Evolutionary conservation across 2,888 invertebrate genomes (phyloP).

Genomic region (Aporophyla lueneburgensis): DNA sequence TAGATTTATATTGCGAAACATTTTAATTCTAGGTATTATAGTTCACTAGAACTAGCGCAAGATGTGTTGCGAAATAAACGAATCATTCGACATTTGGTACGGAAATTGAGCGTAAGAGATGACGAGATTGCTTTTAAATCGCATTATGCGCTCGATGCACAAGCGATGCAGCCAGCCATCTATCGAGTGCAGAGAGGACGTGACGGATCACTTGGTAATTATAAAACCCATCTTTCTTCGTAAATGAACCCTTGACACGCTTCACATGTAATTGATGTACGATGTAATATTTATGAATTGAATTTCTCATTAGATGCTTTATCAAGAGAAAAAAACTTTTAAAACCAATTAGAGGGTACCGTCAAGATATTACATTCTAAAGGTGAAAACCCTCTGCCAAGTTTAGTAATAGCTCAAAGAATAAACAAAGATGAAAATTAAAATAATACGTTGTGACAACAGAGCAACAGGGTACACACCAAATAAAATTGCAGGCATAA

Average conservation of each 20-base stretch:
- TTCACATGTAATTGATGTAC: constrained; percentile 56
- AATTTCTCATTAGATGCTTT: constrained; percentile 38
- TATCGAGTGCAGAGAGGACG: constrained; percentile 62
- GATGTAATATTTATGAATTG: constrained; percentile 47
- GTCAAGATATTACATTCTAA: constrained; percentile 4
- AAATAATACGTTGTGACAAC: constrained; percentile 64
- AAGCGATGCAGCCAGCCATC: constrained; percentile 70
- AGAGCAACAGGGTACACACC: constrained; percentile 63
- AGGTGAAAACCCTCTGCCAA: constrained; percentile 11
- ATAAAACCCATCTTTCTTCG: constrained; percentile 68
- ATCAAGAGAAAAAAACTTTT: constrained; percentile 15
- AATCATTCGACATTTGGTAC: constrained; percentile 78
- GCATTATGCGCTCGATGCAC: constrained; percentile 80
- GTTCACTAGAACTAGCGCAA: constrained; percentile 49
- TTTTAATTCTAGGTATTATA: constrained; percentile 40
- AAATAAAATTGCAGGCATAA: constrained; percentile 72
- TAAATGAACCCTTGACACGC: constrained; percentile 58
- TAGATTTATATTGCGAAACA: constrained; percentile 29
- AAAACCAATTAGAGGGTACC: constrained; percentile 23
- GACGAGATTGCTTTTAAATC: constrained; percentile 88
- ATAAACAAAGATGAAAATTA: constrained; percentile 63
- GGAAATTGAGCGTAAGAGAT: constrained; percentile 85
- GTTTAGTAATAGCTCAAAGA: constrained; percentile 48
- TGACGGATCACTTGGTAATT: constrained; percentile 69
- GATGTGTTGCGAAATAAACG: constrained; percentile 63